Evolutionary conservation across 2,113 vertebrate species (phyloP).

Genomic region (Suncus etruscus): DNA sequence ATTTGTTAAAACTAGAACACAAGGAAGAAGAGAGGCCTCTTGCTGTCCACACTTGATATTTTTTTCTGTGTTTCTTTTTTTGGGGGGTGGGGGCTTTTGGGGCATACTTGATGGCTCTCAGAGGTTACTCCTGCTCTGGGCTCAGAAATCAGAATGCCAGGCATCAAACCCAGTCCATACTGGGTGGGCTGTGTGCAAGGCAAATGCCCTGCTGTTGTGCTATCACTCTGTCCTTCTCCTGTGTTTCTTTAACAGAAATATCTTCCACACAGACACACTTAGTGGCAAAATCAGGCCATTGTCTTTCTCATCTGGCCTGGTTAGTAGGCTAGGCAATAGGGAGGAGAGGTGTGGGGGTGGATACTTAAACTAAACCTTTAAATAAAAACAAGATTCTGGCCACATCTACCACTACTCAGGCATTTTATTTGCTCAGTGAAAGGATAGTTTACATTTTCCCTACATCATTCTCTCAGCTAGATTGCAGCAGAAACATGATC

Average conservation of each 20-base stretch:
- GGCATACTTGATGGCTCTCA: no score
- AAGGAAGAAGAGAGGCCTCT: background rate
- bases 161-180: no score
- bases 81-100: no score
- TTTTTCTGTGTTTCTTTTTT: constrained; percentile 29
- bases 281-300: background rate
- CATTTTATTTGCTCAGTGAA: constrained; percentile 86
- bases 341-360: background rate
- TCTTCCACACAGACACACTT: constrained; percentile 34
- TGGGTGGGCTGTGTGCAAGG: no score
- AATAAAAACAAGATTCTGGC: constrained; percentile 77
- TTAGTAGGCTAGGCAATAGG: background rate
- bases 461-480: constrained; percentile 79
- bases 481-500: constrained; percentile 83
- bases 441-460: constrained; percentile 85
- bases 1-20: constrained; percentile 42
- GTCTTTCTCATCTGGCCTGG: constrained; percentile 13
- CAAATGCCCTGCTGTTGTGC: no score
- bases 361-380: constrained; percentile 63
- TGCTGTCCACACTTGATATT: background rate
- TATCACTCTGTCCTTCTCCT: background rate
- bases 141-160: no score
- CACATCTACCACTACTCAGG: constrained; percentile 61
- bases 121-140: no score
- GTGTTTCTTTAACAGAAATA: constrained; percentile 55